Base-by-base conservation (phyloP, 2,797 vertebrate genomes). In the Tragopan temminckii region DNA sequence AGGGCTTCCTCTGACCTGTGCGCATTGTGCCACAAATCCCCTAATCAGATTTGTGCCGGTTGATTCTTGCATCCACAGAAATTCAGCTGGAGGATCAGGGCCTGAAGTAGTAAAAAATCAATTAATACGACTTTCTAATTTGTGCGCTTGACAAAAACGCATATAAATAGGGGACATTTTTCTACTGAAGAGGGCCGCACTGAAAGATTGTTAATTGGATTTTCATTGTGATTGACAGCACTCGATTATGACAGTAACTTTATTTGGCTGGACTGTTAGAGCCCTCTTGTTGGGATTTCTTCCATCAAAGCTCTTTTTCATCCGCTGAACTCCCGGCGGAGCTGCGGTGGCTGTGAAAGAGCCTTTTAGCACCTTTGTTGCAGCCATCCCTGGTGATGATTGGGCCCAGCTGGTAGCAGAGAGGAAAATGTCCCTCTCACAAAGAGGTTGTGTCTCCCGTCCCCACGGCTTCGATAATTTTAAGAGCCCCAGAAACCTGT, bases 291-390 rank as follows among this genome's bases (percentile, higher is more conserved):
- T 97, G 79, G 31, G 97, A 75, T 90, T 64, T 74, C 29, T 59
- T 59, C 94, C 96, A 97, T 97, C 97, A 97, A 96, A 97, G 90
- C 95, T 90, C 93, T 85, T 96, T 96, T 97, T 97, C 66, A 72
- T 95, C 85, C 18, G 0, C 57, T 62, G 94, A 84, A 94, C 98
- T 97, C 98, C 98, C 98, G 27, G 94, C 16, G 97, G 98, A 97
- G 97, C 94, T 96, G 97, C 98, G 96, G 98, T 98, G 98, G 98
- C 98, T 98, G 98, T 99, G 98, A 98, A 97, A 85, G 98, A 98
- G 97, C 98, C 98, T 99, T 99, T 99, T 99, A 99, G 98, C 99
- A 99, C 99, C 98, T 99, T 99, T 98, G 98, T 99, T 97, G 97
- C 95, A 52, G 83, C 92, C 94, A 97, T 99, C 98, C 99, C 97